Conservation (phyloP, 2,113 vertebrate genomes). For the Hippoglossus stenolepis region DNA sequence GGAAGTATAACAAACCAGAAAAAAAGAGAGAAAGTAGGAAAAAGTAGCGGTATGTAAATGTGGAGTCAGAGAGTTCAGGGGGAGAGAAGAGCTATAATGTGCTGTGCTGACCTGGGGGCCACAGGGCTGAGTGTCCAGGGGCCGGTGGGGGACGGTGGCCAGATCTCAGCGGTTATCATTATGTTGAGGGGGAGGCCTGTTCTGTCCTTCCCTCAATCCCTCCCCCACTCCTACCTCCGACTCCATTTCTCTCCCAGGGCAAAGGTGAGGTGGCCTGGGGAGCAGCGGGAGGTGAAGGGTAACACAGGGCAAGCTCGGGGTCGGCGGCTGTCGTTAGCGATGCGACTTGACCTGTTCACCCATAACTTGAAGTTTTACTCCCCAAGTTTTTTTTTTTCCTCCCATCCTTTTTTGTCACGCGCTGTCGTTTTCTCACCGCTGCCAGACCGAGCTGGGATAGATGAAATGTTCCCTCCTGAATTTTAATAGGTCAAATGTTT, state of each 20-base stretch:
- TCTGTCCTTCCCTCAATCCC: constrained; percentile 19
- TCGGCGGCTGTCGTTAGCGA: constrained; percentile 76
- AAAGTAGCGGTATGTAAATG: constrained; percentile 81
- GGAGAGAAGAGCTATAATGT: constrained; percentile 79
- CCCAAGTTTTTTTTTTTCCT: constrained; percentile 30
- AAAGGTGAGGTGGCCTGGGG: constrained; percentile 81
- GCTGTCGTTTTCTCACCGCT: constrained; percentile 35
- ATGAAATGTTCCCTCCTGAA: constrained; percentile 59
- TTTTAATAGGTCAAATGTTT: constrained; percentile 59
- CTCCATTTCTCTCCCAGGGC: constrained; percentile 83
- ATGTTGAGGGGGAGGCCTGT: constrained; percentile 84
- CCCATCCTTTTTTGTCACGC: constrained; percentile 33
- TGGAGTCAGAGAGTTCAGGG: constrained; percentile 81
- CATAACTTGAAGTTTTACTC: constrained; percentile 66
- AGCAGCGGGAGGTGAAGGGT: constrained; percentile 69
- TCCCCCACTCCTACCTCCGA: constrained; percentile 49
- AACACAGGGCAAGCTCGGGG: constrained; percentile 59
- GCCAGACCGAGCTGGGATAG: constrained; percentile 35
- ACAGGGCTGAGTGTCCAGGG: constrained; percentile 78
- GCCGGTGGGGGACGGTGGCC: constrained; percentile 76
- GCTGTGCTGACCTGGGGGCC: constrained; percentile 83
- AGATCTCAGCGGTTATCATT: constrained; percentile 81
- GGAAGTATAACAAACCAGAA: constrained; percentile 47
- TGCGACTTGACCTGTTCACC: constrained; percentile 74
- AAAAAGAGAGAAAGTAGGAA: constrained; percentile 41